phyloP scores from a whole-genome alignment of 2,888 invertebrate genomes.

The Andrena fulva region DNA sequence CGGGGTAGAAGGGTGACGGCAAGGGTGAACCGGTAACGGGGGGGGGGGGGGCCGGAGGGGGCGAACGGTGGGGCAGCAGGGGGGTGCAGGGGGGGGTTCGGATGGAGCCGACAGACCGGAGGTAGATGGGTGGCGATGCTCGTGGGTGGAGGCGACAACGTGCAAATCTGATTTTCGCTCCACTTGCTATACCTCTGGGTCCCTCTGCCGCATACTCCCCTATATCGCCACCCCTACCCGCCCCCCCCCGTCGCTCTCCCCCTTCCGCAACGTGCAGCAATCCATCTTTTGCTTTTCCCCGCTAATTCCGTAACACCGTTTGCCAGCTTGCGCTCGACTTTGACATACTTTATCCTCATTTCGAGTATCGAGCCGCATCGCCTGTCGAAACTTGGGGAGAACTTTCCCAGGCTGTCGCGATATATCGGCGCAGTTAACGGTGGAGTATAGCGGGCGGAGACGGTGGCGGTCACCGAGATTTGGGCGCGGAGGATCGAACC shows the following conservation, averaged over 20 bases:
- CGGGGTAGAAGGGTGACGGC: slow-evolving; percentile 66
- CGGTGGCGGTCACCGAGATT: not conserved
- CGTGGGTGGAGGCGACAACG: slow-evolving; percentile 83
- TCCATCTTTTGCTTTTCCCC: slow-evolving; percentile 64
- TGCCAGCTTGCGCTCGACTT: slow-evolving; percentile 75
- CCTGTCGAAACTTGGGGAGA: slow-evolving; percentile 59
- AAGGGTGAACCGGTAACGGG: slow-evolving; percentile 65
- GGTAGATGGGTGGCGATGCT: slow-evolving; percentile 71
- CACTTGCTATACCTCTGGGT: slow-evolving; percentile 79
- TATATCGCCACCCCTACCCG: slow-evolving; percentile 18
- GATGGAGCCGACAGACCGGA: slow-evolving; percentile 72
- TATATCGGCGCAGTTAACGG: slow-evolving; percentile 22
- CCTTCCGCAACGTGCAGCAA: slow-evolving; percentile 5
- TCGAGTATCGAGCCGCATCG: slow-evolving; percentile 68
- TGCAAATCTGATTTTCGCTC: slow-evolving; percentile 84
- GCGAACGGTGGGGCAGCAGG: slow-evolving; percentile 50
- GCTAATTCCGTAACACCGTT: slow-evolving; percentile 42
- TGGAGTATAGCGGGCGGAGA: slow-evolving; percentile 22
- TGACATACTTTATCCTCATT: slow-evolving; percentile 77
- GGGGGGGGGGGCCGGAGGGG: slow-evolving; percentile 43
- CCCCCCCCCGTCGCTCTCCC: slow-evolving; percentile 10
- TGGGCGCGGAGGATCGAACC: no score
- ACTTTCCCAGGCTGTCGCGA: slow-evolving; percentile 53
- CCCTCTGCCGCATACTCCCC: slow-evolving; percentile 51
- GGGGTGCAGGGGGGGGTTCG: slow-evolving; percentile 60